A percentile compares a stretch with the other conserved stretches of the same genome.
These are phyloP conservation scores for Melipona quadrifasciata DNA, from an alignment of 1,140 invertebrate genomes.

Conservation along the genomic window DNA sequence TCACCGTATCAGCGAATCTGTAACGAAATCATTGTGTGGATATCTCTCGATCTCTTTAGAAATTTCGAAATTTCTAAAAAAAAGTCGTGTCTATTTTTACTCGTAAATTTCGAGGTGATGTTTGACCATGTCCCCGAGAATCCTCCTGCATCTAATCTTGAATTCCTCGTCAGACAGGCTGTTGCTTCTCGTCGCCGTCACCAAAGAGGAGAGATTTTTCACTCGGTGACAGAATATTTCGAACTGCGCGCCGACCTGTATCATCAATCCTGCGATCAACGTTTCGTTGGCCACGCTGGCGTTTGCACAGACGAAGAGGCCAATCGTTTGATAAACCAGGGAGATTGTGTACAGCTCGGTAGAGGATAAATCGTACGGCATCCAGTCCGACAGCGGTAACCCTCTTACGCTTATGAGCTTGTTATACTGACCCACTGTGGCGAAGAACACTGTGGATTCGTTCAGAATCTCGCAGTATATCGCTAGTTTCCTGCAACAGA, in stretches of 20 bases:
- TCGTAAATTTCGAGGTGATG: constrained; percentile 55
- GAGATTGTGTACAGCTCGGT: not conserved
- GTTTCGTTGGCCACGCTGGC: constrained; percentile 60
- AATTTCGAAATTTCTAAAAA: not conserved
- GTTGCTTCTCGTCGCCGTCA: not conserved
- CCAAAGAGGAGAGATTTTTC: constrained; percentile 21
- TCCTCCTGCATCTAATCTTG: constrained; percentile 1
- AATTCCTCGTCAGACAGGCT: not conserved
- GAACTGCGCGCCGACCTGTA: constrained; percentile 61
- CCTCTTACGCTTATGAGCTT: constrained; percentile 3
- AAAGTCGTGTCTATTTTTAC: constrained; percentile 26
- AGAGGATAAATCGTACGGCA: constrained; percentile 43
- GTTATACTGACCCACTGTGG: constrained; percentile 34
- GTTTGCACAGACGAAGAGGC: constrained; percentile 55
- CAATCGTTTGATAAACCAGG: constrained; percentile 48
- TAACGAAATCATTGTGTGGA: not conserved
- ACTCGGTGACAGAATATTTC: constrained; percentile 63
- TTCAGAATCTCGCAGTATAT: constrained; percentile 61
- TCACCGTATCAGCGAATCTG: constrained; percentile 41
- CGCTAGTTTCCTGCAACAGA: constrained; percentile 40
- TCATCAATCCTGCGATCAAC: constrained; percentile 63
- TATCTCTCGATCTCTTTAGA: too few species aligned
- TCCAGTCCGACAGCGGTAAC: constrained; percentile 48
- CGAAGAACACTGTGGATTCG: constrained; percentile 44
- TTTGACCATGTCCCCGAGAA: constrained; percentile 38